Percentiles rank a stretch among this genome's conserved stretches.
Evolutionary conservation across 2,888 invertebrate species (phyloP).

Genomic region (Polydesmus complanatus): DNA sequence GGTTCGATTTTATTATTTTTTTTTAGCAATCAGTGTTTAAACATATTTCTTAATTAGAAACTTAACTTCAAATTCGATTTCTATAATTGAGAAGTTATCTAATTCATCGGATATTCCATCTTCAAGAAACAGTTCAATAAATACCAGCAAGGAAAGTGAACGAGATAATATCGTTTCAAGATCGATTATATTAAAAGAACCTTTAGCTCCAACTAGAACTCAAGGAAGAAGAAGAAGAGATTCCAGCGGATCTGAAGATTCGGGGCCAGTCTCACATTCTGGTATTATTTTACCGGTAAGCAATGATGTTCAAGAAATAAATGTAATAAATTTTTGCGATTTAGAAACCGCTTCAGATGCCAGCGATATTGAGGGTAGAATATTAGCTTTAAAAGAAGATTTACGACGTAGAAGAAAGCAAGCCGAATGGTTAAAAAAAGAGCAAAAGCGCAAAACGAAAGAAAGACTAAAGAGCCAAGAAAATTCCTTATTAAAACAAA

Average conservation of each 20-base stretch:
- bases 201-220: constrained; percentile 18
- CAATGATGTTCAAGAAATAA: not conserved
- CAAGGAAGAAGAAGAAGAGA: constrained; percentile 17
- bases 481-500: constrained; percentile 37
- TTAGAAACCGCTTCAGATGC: constrained; percentile 37
- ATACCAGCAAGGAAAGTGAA: too few relatives aligned
- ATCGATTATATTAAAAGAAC: constrained; percentile 14
- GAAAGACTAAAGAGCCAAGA: constrained; percentile 38
- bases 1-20: too few relatives aligned
- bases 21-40: too few relatives aligned
- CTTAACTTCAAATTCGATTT: too few relatives aligned
- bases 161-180: too few relatives aligned
- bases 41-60: too few relatives aligned
- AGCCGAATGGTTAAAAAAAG: constrained; percentile 36
- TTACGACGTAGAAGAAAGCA: constrained; percentile 35
- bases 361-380: constrained; percentile 39
- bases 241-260: constrained; percentile 26
- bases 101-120: too few relatives aligned
- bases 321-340: not conserved
- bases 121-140: too few relatives aligned
- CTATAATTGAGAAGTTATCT: too few relatives aligned
- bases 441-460: constrained; percentile 34
- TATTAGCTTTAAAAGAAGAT: constrained; percentile 38
- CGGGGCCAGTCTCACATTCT: constrained; percentile 25
- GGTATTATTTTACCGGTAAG: constrained; percentile 12